A percentile compares a stretch with the other conserved stretches of the same genome.
Conservation (phyloP, 1,140 invertebrate species). For the Zaprionus tsacasi region DNA sequence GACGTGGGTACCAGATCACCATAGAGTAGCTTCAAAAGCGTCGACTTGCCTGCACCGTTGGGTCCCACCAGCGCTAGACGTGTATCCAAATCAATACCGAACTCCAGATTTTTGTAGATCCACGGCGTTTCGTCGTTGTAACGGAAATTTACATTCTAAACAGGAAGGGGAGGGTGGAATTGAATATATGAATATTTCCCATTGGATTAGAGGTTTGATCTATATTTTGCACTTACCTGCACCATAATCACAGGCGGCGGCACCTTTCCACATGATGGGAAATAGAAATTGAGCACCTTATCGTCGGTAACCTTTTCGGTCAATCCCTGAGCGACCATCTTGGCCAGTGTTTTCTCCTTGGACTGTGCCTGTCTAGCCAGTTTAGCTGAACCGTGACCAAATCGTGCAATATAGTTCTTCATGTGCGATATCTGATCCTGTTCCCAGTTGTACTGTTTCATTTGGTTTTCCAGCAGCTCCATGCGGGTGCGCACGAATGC, state of each 20-base stretch:
- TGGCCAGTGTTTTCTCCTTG: constrained; percentile 99
- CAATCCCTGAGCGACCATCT: constrained; percentile 99
- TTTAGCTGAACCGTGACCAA: constrained; percentile 99
- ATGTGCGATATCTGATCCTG: constrained; percentile 99
- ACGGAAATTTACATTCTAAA: constrained; percentile 95
- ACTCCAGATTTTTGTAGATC: constrained; percentile 99
- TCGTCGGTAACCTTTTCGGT: constrained; percentile 97
- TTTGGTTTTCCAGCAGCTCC: constrained; percentile 99
- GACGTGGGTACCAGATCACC: constrained; percentile 97
- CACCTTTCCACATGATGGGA: constrained; percentile 97
- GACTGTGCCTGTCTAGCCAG: constrained; percentile 99
- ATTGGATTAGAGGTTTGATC: no score
- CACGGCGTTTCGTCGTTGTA: constrained; percentile 94
- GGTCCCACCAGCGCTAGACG: constrained; percentile 98
- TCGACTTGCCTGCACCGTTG: constrained; percentile 99
- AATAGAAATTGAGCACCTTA: constrained; percentile 97
- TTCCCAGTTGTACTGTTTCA: constrained; percentile 99
- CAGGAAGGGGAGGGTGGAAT: no score
- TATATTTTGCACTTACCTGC: constrained; percentile 85
- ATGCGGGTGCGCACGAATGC: constrained; percentile 95
- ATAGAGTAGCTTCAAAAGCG: constrained; percentile 97
- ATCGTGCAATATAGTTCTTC: constrained; percentile 99
- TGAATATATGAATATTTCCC: no score
- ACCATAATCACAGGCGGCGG: constrained; percentile 99
- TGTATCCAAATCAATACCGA: constrained; percentile 99